Conservation (phyloP, 2,888 invertebrate species). For the Drosophila meridionalis region DNA sequence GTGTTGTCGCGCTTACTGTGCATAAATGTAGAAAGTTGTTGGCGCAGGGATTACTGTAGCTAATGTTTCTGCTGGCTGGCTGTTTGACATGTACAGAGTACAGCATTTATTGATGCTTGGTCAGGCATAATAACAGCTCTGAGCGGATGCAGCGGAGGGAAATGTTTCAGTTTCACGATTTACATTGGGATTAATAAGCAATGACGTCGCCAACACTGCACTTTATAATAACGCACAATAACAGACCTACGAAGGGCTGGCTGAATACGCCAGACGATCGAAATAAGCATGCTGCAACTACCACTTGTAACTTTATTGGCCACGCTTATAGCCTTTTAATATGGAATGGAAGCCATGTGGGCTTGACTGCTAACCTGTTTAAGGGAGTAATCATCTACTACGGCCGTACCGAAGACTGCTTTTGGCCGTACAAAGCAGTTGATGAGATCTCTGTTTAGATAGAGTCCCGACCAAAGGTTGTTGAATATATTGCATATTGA, state of each 20-base stretch:
- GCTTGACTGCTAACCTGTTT: not conserved
- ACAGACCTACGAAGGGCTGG: constrained; percentile 26
- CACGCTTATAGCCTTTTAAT: constrained; percentile 67
- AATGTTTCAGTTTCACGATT: constrained; percentile 40
- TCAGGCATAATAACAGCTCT: constrained; percentile 46
- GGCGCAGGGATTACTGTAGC: constrained; percentile 46
- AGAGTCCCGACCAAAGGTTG: too few relatives aligned
- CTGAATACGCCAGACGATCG: constrained; percentile 41
- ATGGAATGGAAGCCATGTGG: constrained; percentile 11
- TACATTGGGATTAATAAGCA: constrained; percentile 71
- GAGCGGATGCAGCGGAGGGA: constrained; percentile 10
- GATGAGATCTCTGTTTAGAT: too few relatives aligned
- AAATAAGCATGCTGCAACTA: constrained; percentile 47
- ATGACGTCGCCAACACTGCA: constrained; percentile 42
- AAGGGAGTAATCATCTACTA: not conserved
- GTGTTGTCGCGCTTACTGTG: constrained; percentile 24
- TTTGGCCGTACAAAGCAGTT: too few relatives aligned
- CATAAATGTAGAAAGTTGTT: constrained; percentile 37
- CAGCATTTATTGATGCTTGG: constrained; percentile 77
- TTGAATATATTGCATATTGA: too few relatives aligned
- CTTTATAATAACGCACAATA: constrained; percentile 51
- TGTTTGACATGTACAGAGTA: constrained; percentile 52
- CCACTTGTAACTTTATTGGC: constrained; percentile 74
- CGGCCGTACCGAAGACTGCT: too few relatives aligned
- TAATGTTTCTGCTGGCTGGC: constrained; percentile 27